A percentile compares a stretch with the other conserved stretches of the same genome.
Evolutionary conservation across 2,797 vertebrate genomes (phyloP).

Genomic region (Sandelia bainsii): DNA sequence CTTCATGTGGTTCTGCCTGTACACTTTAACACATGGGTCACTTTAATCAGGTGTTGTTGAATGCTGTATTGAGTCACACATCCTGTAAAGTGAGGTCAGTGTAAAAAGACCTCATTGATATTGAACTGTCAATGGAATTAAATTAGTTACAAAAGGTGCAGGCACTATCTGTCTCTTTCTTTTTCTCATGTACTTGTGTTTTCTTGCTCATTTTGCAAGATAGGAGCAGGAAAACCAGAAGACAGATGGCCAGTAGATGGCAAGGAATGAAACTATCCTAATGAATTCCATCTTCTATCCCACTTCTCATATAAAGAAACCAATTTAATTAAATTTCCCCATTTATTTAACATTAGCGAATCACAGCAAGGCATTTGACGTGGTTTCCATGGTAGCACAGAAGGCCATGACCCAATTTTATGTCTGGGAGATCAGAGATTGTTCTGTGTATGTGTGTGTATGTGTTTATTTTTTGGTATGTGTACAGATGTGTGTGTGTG

Average conservation of each 20-base stretch:
- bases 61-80: slow-evolving; percentile 48
- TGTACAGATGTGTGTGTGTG: slow-evolving; percentile 15
- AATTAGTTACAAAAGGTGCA: slow-evolving; percentile 40
- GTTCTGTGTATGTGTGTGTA: slow-evolving; percentile 18
- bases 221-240: slow-evolving; percentile 8
- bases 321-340: slow-evolving; percentile 67
- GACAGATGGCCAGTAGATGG: slow-evolving; percentile 12
- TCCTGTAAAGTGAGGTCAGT: slow-evolving; percentile 56
- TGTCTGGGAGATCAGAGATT: slow-evolving; percentile 64
- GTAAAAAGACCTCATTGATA: slow-evolving; percentile 53
- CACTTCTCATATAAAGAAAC: slow-evolving; percentile 60
- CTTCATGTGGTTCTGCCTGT: slow-evolving; percentile 9
- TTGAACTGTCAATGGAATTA: slow-evolving; percentile 43
- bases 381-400: slow-evolving; percentile 69
- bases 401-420: slow-evolving; percentile 73
- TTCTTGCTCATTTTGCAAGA: slow-evolving; percentile 16
- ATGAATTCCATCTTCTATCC: slow-evolving; percentile 67
- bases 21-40: slow-evolving; percentile 51
- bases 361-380: slow-evolving; percentile 64
- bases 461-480: slow-evolving; percentile 21
- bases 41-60: slow-evolving; percentile 61
- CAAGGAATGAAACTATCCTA: slow-evolving; percentile 38
- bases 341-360: slow-evolving; percentile 65
- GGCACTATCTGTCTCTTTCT: slow-evolving; percentile 14
- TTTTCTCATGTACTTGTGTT: slow-evolving; percentile 2